phyloP scores from a whole-genome alignment of 2,797 vertebrate genomes.

The Enoplosus armatus region DNA sequence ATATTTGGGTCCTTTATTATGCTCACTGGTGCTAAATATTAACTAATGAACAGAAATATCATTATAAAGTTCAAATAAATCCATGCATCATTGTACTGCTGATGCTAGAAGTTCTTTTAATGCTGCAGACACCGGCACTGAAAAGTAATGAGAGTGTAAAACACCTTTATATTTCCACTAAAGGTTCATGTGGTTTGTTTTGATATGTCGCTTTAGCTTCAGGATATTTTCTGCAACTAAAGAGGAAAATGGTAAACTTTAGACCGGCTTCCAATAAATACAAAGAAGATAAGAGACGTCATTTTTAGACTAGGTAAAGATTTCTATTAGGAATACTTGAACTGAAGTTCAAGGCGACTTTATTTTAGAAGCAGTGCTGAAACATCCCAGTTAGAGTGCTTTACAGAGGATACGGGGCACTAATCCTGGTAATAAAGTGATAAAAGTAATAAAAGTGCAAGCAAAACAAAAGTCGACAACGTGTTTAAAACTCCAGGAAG shows the following conservation, averaged over 20 bases:
- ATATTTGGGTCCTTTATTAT: neutral
- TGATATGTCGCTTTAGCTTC: neutral
- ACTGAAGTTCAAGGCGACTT: neutral
- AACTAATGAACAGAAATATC: neutral
- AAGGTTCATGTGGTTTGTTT: neutral
- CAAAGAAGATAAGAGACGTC: neutral
- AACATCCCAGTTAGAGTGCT: neutral
- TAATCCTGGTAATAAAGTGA: neutral
- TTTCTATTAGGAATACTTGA: neutral
- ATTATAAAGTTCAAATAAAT: too few relatives aligned
- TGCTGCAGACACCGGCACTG: neutral
- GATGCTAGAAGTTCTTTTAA: neutral
- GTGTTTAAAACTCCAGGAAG: slow-evolving; percentile 8
- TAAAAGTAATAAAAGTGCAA: too few relatives aligned
- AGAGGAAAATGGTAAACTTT: neutral
- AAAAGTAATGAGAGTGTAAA: neutral
- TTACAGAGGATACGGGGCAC: neutral
- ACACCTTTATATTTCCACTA: neutral
- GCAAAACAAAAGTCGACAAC: neutral
- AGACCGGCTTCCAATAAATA: neutral
- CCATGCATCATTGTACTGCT: neutral
- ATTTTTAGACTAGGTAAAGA: neutral
- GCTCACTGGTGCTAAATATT: neutral
- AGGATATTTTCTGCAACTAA: neutral
- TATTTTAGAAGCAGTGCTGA: neutral